Evolutionary conservation across 2,888 invertebrate genomes (phyloP).

Genomic region (Corbicula japonica): DNA sequence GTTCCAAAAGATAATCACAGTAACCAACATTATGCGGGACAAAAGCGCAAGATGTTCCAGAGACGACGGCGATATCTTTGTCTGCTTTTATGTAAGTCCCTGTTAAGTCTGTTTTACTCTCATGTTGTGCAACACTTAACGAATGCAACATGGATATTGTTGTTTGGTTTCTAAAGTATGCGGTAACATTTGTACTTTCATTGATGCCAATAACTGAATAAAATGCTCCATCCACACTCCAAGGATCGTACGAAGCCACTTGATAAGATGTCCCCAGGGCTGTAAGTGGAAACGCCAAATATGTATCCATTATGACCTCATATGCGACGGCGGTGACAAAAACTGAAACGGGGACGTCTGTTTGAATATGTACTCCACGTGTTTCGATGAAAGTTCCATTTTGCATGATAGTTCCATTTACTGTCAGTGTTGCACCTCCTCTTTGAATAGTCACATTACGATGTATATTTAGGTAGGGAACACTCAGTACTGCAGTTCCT

Average conservation of each 20-base stretch:
- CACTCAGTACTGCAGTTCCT: not conserved
- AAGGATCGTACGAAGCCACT: slow-evolving; percentile 3
- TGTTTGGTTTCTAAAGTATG: not conserved
- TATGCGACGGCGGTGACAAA: not conserved
- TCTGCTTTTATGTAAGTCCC: not conserved
- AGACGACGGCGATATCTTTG: slow-evolving; percentile 7
- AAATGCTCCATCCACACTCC: too few relatives aligned
- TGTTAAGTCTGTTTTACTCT: slow-evolving; percentile 4
- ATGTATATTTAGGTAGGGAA: slow-evolving; percentile 11
- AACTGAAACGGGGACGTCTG: slow-evolving; percentile 1
- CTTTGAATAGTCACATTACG: not conserved
- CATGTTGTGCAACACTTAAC: not conserved
- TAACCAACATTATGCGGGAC: not conserved
- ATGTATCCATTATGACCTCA: not conserved
- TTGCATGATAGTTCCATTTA: not conserved
- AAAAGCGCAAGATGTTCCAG: slow-evolving; percentile 7
- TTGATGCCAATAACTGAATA: not conserved
- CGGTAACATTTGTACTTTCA: not conserved
- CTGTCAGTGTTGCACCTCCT: not conserved
- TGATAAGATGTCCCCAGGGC: not conserved
- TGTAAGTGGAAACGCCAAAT: not conserved
- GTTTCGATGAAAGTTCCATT: slow-evolving; percentile 1
- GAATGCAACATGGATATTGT: not conserved
- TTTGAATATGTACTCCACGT: slow-evolving; percentile 1
- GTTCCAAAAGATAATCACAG: slow-evolving; percentile 4